Conservation (phyloP, 2,888 invertebrate species). For the Patella depressa region DNA sequence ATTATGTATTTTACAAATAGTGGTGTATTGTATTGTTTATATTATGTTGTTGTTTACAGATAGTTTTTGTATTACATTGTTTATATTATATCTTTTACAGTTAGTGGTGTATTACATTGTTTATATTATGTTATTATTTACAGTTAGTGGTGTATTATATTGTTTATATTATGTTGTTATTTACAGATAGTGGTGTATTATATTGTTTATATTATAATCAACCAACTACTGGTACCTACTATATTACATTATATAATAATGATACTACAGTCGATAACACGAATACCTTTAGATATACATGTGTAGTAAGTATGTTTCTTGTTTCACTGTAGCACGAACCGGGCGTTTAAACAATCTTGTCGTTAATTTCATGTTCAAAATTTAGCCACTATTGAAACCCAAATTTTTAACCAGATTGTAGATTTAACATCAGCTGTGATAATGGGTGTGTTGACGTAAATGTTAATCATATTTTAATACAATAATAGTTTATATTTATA, state of each 20-base stretch:
- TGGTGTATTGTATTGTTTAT: conserved; percentile 48
- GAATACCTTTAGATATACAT: conserved; percentile 48
- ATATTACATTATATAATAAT: conserved; percentile 48
- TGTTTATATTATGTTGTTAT: background rate
- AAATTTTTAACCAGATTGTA: background rate
- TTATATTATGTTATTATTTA: background rate
- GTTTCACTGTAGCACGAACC: too few relatives aligned
- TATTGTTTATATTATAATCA: conserved; percentile 41
- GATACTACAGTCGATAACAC: conserved; percentile 48
- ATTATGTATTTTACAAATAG: conserved; percentile 36
- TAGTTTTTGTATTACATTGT: too few relatives aligned
- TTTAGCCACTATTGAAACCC: too few relatives aligned
- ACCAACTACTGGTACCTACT: conserved; percentile 27
- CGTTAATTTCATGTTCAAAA: too few relatives aligned
- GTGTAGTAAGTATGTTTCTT: conserved; percentile 44
- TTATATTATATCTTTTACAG: too few relatives aligned
- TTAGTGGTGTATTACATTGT: background rate
- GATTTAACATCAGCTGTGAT: background rate
- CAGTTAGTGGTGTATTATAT: background rate
- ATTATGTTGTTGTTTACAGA: conserved; percentile 3
- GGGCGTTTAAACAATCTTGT: too few relatives aligned
- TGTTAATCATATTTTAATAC: background rate
- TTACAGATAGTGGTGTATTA: conserved; percentile 45
- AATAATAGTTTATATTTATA: too few relatives aligned
- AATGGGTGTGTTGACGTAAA: background rate